Conservation (phyloP, 2,113 vertebrate species). For the Epinephelus moara region DNA sequence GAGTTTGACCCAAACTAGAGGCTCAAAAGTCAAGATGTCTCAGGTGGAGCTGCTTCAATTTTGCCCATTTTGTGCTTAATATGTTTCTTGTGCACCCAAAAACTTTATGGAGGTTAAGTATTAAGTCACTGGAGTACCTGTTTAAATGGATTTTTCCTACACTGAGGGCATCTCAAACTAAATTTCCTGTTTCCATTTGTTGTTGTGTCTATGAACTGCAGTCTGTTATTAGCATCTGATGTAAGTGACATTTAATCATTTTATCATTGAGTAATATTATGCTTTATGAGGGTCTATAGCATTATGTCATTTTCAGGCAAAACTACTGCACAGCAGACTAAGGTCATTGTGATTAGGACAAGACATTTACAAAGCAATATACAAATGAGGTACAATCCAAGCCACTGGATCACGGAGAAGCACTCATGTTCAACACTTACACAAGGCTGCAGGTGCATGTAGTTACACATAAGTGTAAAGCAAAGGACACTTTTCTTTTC, state of each 20-base stretch:
- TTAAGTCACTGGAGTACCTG: not conserved
- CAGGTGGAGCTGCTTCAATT: not conserved
- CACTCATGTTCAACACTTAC: not conserved
- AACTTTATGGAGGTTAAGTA: not conserved
- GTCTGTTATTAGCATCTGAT: not conserved
- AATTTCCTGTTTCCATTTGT: too few relatives aligned
- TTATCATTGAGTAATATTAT: not conserved
- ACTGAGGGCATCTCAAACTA: too few relatives aligned
- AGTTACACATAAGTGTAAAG: too few relatives aligned
- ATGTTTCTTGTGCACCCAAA: not conserved
- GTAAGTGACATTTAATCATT: not conserved
- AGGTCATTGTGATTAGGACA: too few relatives aligned
- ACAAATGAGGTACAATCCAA: too few relatives aligned
- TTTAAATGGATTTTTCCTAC: not conserved
- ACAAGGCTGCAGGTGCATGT: too few relatives aligned
- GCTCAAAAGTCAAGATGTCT: not conserved
- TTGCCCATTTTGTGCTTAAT: too few relatives aligned
- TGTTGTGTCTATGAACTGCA: not conserved
- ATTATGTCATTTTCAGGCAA: too few relatives aligned
- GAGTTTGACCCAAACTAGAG: not conserved
- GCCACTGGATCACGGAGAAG: not conserved
- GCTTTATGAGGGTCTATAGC: too few relatives aligned
- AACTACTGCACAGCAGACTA: too few relatives aligned
- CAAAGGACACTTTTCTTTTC: too few relatives aligned
- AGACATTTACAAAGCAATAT: too few relatives aligned